Base-by-base conservation (phyloP, 2,888 invertebrate species). In the Schizaphis graminum region DNA sequence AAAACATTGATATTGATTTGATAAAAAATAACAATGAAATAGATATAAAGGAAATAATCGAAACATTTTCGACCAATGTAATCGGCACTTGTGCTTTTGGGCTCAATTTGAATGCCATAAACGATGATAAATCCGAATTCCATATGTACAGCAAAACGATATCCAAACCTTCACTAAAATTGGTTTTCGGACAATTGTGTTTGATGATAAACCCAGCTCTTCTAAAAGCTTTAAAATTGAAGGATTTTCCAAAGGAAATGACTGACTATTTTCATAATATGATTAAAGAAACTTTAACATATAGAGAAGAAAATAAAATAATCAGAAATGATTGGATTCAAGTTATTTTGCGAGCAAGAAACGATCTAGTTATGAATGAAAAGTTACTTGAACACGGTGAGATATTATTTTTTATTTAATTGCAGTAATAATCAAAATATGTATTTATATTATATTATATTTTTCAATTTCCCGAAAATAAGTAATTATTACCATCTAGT, bases 11-110 rank as follows among this genome's bases (percentile, higher is more conserved):
- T 49, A 16, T 13, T 49, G 49, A 49, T 49, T 13, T 49, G 49
- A 49, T 28, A n/a, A 7, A 96, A 3, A 96, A 96, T 94, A 96
- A 96, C 95, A 47, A 49, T 16, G 96, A 96, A 21, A 96, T 96
- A 94, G 96, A 86, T 96, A 26, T 86, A 28, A 10, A 13, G 41
- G 47, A 28, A 0, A 49, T n/a, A 13, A 24, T 47, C 4, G 47
- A 4, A 47, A 49, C 49, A 28, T 86, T 49, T n/a, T 86, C 86
- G 0, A 86, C 13, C 11, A n/a, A 86, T 95, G 96, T 96, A 5
- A 96, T 96, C 84, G 96, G 96, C 41, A 95, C 96, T 87, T 96
- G 96, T 95, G 96, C 96, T 53, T 96, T 96, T 95, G 96, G 96
- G 47, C 96, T 96, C 95, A 96, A 96, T 94, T 96, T 86, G 24